Conservation (phyloP, 1,140 invertebrate genomes). For the Mamestra configurata region DNA sequence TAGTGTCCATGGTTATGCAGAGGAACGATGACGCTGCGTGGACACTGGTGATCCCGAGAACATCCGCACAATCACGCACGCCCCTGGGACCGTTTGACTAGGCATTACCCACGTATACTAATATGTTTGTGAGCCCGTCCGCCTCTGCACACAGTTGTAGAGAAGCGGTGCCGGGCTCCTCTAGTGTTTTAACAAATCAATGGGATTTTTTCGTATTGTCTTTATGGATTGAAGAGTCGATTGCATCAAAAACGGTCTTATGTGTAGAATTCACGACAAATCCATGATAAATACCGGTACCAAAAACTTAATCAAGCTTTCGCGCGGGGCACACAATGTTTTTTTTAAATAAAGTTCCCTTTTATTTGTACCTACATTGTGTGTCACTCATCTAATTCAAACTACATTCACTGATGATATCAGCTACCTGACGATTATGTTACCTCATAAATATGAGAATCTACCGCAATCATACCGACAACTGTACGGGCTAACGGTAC, state of each 20-base stretch:
- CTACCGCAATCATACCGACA: constrained; percentile 34
- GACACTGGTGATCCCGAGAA: constrained; percentile 70
- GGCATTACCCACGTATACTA: constrained; percentile 80
- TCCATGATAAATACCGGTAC: too few relatives aligned
- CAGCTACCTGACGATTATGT: constrained; percentile 6
- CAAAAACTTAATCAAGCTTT: too few relatives aligned
- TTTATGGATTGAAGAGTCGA: background rate
- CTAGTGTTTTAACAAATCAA: constrained; percentile 23
- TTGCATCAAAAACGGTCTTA: background rate
- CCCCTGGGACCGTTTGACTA: constrained; percentile 70
- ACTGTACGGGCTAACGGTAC: constrained; percentile 43
- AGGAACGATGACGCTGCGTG: constrained; percentile 54
- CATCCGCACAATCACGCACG: constrained; percentile 74
- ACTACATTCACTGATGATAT: constrained; percentile 15
- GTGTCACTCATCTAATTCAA: background rate
- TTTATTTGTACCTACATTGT: too few relatives aligned
- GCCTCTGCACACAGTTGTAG: constrained; percentile 53
- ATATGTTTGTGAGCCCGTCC: constrained; percentile 77
- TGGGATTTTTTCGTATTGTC: background rate
- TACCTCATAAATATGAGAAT: constrained; percentile 23
- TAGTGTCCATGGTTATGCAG: constrained; percentile 49
- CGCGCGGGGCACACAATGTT: too few relatives aligned
- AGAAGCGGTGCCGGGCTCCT: background rate
- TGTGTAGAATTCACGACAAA: too few relatives aligned
- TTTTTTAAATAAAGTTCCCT: too few relatives aligned